These are phyloP conservation scores for Phenacoccus solenopsis DNA, from an alignment of 1,140 invertebrate species.

Conservation along the genomic window DNA sequence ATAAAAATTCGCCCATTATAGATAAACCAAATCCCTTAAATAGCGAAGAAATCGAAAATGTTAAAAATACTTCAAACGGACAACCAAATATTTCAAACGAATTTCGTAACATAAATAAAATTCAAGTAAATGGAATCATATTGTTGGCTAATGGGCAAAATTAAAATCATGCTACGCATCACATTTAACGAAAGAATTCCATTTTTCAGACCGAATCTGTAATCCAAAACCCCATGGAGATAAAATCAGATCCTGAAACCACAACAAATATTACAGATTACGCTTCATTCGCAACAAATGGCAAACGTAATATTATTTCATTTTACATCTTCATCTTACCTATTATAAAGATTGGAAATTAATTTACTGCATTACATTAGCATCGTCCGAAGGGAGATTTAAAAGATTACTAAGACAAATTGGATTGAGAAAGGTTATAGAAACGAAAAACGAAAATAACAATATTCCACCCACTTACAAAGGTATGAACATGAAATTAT, in stretches of 20 bases:
- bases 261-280: too few relatives aligned
- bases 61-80: not conserved
- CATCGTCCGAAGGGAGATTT: not conserved
- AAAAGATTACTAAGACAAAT: not conserved
- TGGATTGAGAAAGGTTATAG: not conserved
- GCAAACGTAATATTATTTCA: not conserved
- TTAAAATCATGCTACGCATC: too few relatives aligned
- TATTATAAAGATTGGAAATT: not conserved
- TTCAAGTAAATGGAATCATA: not conserved
- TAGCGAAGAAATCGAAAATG: not conserved
- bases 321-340: not conserved
- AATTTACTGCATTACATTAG: not conserved
- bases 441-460: not conserved
- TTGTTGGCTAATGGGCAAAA: too few relatives aligned
- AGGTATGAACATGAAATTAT: not conserved
- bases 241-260: not conserved
- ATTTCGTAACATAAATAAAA: not conserved
- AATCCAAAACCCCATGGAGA: not conserved
- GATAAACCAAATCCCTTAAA: not conserved
- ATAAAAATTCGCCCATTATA: not conserved
- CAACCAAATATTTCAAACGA: not conserved
- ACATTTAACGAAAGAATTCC: not conserved
- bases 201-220: not conserved
- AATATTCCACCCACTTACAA: not conserved
- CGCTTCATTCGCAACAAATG: too few relatives aligned